Evolutionary conservation across 2,888 invertebrate genomes (phyloP).

Genomic region (Amphipyra tragopoginis): DNA sequence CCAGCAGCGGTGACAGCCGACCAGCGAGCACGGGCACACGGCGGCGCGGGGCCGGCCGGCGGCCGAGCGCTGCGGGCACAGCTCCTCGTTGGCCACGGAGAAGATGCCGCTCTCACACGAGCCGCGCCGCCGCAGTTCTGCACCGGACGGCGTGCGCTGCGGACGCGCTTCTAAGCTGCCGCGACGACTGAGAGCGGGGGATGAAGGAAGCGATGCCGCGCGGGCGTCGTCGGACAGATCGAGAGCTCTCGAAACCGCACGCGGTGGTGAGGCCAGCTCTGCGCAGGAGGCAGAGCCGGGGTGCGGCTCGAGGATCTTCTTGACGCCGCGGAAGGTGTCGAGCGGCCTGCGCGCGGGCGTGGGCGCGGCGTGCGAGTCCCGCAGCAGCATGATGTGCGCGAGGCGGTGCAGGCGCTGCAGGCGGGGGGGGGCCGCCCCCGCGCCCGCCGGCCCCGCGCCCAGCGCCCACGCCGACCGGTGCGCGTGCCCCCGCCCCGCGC

Average conservation of each 20-base stretch:
- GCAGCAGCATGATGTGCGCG: conserved; percentile 96
- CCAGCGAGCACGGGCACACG: conserved; percentile 83
- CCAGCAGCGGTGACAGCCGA: conserved; percentile 84
- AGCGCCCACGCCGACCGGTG: conserved; percentile 71
- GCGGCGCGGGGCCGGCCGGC: conserved; percentile 75
- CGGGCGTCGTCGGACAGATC: conserved; percentile 69
- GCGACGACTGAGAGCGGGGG: conserved; percentile 75
- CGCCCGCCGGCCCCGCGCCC: conserved; percentile 71
- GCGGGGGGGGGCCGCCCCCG: conserved; percentile 78
- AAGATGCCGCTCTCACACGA: conserved; percentile 97
- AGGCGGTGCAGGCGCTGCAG: conserved; percentile 91
- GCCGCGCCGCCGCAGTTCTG: conserved; percentile 88
- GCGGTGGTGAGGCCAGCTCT: conserved; percentile 93
- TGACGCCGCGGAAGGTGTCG: conserved; percentile 94
- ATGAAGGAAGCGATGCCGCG: conserved; percentile 79
- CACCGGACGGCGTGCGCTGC: conserved; percentile 62
- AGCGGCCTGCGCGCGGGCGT: conserved; percentile 92
- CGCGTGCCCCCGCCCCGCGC: conserved; percentile 64
- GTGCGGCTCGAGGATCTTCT: conserved; percentile 93
- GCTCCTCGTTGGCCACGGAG: conserved; percentile 95
- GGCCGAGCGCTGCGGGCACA: conserved; percentile 83
- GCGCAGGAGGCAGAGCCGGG: conserved; percentile 93
- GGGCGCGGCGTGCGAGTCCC: conserved; percentile 95
- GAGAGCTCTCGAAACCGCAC: conserved; percentile 53
- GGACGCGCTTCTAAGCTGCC: conserved; percentile 60